Evolutionary conservation across 2,888 invertebrate species (phyloP).

Genomic region (Diaperis boleti): DNA sequence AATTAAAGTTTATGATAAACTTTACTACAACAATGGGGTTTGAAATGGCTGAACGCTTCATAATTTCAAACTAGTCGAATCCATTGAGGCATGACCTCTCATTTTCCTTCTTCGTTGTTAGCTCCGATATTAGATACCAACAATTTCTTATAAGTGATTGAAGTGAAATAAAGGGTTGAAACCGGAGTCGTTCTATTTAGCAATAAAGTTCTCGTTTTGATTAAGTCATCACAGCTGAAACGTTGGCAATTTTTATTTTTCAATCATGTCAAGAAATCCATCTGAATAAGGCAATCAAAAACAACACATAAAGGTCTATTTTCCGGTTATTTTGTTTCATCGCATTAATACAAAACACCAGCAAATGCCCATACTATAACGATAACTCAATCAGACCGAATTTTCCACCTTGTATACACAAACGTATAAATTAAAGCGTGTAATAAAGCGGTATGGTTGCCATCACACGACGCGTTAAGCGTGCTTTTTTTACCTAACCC

Average conservation of each 20-base stretch:
- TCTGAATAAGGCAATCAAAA: constrained; percentile 34
- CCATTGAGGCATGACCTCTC: constrained; percentile 18
- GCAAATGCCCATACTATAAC: constrained; percentile 10
- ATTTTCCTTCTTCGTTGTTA: background rate
- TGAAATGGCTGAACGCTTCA: constrained; percentile 16
- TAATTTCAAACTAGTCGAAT: constrained; percentile 6
- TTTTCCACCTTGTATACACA: constrained; percentile 31
- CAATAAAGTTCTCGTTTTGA: constrained; percentile 16
- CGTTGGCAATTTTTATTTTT: constrained; percentile 23
- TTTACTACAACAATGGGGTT: constrained; percentile 15
- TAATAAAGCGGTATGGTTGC: constrained; percentile 29
- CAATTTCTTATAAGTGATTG: constrained; percentile 13
- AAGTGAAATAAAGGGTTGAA: constrained; percentile 14
- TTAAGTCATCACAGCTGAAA: constrained; percentile 8
- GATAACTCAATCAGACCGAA: constrained; percentile 38
- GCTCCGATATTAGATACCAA: background rate
- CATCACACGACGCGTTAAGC: constrained; percentile 10
- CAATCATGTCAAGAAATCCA: constrained; percentile 18
- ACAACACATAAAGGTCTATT: constrained; percentile 36
- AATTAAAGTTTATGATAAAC: constrained; percentile 14
- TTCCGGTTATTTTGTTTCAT: constrained; percentile 37
- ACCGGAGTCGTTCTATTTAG: constrained; percentile 2
- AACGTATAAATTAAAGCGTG: constrained; percentile 36
- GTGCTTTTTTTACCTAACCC: constrained; percentile 5
- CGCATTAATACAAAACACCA: constrained; percentile 18